Conservation (phyloP, 2,888 invertebrate species). For the Parnassius glacialis region DNA sequence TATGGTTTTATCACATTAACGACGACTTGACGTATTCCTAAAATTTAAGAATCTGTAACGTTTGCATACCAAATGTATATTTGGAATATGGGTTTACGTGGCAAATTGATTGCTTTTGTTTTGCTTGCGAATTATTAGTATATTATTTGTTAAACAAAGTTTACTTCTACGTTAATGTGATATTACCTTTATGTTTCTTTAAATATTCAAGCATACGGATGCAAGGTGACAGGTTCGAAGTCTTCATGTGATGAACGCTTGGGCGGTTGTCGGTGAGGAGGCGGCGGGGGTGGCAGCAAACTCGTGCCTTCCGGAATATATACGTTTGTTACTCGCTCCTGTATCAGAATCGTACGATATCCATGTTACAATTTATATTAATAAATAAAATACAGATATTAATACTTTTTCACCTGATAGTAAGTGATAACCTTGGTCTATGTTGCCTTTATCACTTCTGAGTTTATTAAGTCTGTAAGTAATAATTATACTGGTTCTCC, state of each 20-base stretch:
- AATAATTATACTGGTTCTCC: no score
- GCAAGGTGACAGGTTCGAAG: slow-evolving; percentile 79
- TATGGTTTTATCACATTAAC: slow-evolving; percentile 11
- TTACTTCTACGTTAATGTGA: slow-evolving; percentile 10
- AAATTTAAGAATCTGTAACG: background rate
- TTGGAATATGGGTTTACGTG: background rate
- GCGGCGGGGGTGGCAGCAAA: slow-evolving; percentile 83
- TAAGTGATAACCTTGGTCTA: no score
- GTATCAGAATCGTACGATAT: slow-evolving; percentile 32
- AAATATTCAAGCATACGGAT: slow-evolving; percentile 71
- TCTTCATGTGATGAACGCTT: slow-evolving; percentile 82
- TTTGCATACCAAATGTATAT: no score
- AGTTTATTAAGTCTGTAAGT: no score
- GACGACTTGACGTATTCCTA: background rate
- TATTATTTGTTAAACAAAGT: background rate
- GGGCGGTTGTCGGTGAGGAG: slow-evolving; percentile 73
- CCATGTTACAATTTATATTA: no score
- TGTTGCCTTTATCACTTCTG: no score
- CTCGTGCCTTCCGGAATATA: slow-evolving; percentile 86
- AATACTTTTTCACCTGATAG: no score
- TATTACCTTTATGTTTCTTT: background rate
- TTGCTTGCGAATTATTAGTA: background rate
- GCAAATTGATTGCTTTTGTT: background rate
- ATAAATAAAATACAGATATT: no score
- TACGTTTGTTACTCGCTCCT: slow-evolving; percentile 83